Base-by-base conservation (phyloP, 1,140 invertebrate genomes). In the Lerema accius region DNA sequence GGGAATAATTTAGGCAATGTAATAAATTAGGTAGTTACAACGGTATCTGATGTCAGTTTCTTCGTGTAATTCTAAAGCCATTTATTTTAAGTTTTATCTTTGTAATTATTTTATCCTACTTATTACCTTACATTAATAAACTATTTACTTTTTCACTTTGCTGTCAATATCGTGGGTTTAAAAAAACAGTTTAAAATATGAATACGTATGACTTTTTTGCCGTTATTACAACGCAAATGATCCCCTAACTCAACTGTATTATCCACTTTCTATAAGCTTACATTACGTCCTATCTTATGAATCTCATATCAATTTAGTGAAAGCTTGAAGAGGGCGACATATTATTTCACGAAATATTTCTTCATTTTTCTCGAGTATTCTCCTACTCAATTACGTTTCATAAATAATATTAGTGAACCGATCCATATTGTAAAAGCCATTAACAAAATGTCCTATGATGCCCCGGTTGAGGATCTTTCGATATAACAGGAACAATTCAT, bases 11-110 rank as follows among this genome's bases (percentile, higher is more conserved):
- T 55, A 13, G 28, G 39, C 63, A 66, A 65, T 67, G 65, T 74
- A 65, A 71, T 75, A 84, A 85, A 83, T 82, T n/a, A n/a, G n/a
- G n/a, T 82, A 77, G 75, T 73, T 67, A 56, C 59, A 56, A 37
- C 42, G 45, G 37, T 45, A 26, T 28, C 37, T 45, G 40, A 63
- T 58, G 50, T 60, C 48, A 16, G 32, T 55, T 28, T 61, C 51
- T 37, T 55, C 17, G 26, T 13, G 11, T 51, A 39, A 51, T 17
- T 42, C 10, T 55, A 55, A 55, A 37, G 13, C 14, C 23, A 62
- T 43, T 48, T 9, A 4, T 42, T 59, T 51, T 56, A 50, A 7
- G 3, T 32, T 32, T 32, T 7, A 32, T 32, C 1, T 32, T 32
- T 7, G 28, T 32, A 23, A 23, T 23, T n/a, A n/a, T n/a, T n/a